Evolutionary conservation across 2,888 invertebrate species (phyloP).

Genomic region (Agrotis exclamationis): DNA sequence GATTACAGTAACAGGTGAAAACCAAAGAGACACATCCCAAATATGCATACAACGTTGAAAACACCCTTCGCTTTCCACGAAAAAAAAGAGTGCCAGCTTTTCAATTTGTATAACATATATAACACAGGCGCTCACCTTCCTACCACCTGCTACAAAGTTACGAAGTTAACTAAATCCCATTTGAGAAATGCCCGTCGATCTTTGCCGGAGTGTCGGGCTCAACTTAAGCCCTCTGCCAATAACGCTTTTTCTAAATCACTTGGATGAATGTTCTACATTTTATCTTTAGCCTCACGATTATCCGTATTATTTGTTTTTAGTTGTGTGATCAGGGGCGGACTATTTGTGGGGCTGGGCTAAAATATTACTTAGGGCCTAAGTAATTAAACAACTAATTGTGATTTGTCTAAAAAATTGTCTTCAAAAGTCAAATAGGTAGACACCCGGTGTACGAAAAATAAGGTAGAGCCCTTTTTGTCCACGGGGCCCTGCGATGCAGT

Average conservation of each 20-base stretch:
- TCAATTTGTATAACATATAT: conserved; percentile 67
- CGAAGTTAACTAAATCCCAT: conserved; percentile 68
- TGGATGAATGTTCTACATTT: conserved; percentile 58
- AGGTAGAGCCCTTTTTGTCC: no score
- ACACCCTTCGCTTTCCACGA: not conserved
- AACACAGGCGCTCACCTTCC: conserved; percentile 61
- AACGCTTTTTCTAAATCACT: conserved; percentile 65
- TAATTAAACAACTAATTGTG: no score
- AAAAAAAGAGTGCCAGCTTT: conserved; percentile 28
- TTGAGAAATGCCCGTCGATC: conserved; percentile 69
- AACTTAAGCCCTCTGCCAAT: conserved; percentile 62
- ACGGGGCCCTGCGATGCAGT: no score
- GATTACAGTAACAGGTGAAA: no score
- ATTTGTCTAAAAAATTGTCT: no score
- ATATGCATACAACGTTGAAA: not conserved
- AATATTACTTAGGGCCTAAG: no score
- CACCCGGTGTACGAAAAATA: no score
- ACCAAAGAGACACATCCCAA: not conserved
- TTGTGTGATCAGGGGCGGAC: not conserved
- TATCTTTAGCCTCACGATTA: conserved; percentile 33
- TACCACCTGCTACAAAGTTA: conserved; percentile 66
- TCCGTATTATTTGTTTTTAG: conserved; percentile 15
- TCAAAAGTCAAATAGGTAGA: no score
- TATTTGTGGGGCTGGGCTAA: no score
- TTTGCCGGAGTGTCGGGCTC: conserved; percentile 59